A percentile compares a stretch with the other conserved stretches of the same genome.
These are phyloP conservation scores for Sinopyrophorus schimmeli DNA, from an alignment of 2,888 invertebrate species.

Conservation along the genomic window DNA sequence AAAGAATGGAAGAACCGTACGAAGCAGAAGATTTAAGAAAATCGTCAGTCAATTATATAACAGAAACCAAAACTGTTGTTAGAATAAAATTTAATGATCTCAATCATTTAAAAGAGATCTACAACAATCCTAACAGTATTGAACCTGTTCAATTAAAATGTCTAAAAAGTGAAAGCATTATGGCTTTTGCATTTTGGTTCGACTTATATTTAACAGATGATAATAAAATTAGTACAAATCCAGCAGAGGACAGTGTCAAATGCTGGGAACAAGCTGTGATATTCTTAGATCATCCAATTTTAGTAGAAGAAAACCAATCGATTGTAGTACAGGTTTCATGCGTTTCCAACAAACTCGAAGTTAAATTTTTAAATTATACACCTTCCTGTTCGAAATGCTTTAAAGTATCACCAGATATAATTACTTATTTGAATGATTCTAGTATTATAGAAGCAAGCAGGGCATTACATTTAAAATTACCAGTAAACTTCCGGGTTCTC, in stretches of 20 bases:
- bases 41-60: slow-evolving; percentile 61
- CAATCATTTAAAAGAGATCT: slow-evolving; percentile 54
- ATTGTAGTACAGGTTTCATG: slow-evolving; percentile 52
- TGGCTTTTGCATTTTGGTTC: slow-evolving; percentile 74
- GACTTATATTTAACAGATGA: slow-evolving; percentile 68
- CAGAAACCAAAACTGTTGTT: slow-evolving; percentile 61
- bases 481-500: slow-evolving; percentile 57
- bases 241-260: slow-evolving; percentile 56
- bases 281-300: slow-evolving; percentile 58
- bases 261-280: slow-evolving; percentile 84
- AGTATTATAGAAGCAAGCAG: slow-evolving; percentile 1
- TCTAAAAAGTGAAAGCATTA: slow-evolving; percentile 59
- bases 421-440: slow-evolving; percentile 48
- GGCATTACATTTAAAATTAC: slow-evolving; percentile 46
- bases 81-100: slow-evolving; percentile 67
- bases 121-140: slow-evolving; percentile 36
- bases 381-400: slow-evolving; percentile 39
- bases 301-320: slow-evolving; percentile 46
- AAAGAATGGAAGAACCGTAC: slow-evolving; percentile 62
- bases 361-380: slow-evolving; percentile 25
- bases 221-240: slow-evolving; percentile 65
- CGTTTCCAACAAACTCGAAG: slow-evolving; percentile 51
- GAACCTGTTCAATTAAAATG: slow-evolving; percentile 50
- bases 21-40: slow-evolving; percentile 69
- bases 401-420: slow-evolving; percentile 41